Evolutionary conservation across 2,888 invertebrate species (phyloP).

Genomic region (Megamerina dolium): DNA sequence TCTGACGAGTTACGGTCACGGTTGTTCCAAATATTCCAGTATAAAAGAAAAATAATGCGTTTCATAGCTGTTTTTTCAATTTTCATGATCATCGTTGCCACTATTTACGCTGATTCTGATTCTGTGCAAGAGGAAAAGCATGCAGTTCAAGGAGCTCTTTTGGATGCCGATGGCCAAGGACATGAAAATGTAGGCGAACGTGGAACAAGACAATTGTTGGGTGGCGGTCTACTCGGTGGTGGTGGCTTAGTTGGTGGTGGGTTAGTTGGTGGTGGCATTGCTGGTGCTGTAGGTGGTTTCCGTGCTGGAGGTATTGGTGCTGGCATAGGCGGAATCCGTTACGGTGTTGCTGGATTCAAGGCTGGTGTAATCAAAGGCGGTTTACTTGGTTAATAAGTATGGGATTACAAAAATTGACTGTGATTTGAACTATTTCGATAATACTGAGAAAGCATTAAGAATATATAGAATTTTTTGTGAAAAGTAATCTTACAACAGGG

Average conservation of each 20-base stretch:
- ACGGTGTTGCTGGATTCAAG: conserved; percentile 14
- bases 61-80: conserved; percentile 15
- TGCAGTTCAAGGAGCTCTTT: conserved; percentile 13
- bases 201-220: conserved; percentile 23
- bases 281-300: conserved; percentile 5
- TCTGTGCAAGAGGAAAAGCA: conserved; percentile 7
- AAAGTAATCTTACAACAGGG: too few species aligned
- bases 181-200: conserved; percentile 30
- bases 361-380: conserved; percentile 13
- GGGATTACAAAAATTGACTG: not conserved
- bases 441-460: too few species aligned
- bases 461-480: too few species aligned
- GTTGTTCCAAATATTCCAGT: not conserved
- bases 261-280: conserved; percentile 5
- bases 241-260: conserved; percentile 16
- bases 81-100: conserved; percentile 16
- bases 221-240: conserved; percentile 18
- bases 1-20: not conserved
- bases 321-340: conserved; percentile 13
- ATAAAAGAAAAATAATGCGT: conserved; percentile 23
- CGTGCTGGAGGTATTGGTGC: conserved; percentile 11
- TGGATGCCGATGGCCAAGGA: conserved; percentile 24
- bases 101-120: conserved; percentile 17
- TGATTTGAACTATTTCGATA: too few species aligned
- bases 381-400: conserved; percentile 14